Base-by-base conservation (phyloP, 1,140 invertebrate species). In the Philopotamus ludificatus region DNA sequence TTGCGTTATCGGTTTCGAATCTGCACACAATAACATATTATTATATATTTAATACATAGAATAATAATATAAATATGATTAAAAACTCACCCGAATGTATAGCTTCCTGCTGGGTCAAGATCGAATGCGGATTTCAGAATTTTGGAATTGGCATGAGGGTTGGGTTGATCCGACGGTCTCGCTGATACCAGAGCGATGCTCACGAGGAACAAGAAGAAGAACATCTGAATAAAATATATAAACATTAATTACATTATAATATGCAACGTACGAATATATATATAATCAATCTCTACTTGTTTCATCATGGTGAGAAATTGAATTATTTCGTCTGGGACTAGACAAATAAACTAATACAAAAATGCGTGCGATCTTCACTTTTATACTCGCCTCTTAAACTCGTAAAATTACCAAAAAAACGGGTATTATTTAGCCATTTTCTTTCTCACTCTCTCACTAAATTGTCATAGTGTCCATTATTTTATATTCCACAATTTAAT, bases 1-100 rank as follows among this genome's bases (percentile, higher is more conserved):
- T 75, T 3, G 74, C 75, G 53, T 81, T 64, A 21, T 72, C 73
- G 22, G 75, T 74, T 63, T 81, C 79, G 63, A 72, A 79, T 20
- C 79, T 80, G 64, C 34, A 74, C 28, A 42, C 8, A 21, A 47
- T 47, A 47, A 16, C 44, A 16, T 47, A 12, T 15, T 16, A 47
- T 47, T 34, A 34, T 34, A 34, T 12, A 34, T 12, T 4, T 7
- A 34, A 7, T 34, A 34, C 12, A 12, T 34, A 34, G 12, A 12
- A 34, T 34, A 7, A 34, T 12, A 7, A 7, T 34, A 12, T 34
- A 34, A 34, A 34, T 7, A 34, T 54, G 10, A 1, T 54, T 25
- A n/a, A 12, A 25, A 12, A 41, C 66, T 70, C 74, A 79, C 77
- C 25, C 65, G 72, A 65, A 78, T 4, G 50, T 23, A 68, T 80